Base-by-base conservation (phyloP, 2,797 vertebrate genomes). In the Acanthiza pusilla region DNA sequence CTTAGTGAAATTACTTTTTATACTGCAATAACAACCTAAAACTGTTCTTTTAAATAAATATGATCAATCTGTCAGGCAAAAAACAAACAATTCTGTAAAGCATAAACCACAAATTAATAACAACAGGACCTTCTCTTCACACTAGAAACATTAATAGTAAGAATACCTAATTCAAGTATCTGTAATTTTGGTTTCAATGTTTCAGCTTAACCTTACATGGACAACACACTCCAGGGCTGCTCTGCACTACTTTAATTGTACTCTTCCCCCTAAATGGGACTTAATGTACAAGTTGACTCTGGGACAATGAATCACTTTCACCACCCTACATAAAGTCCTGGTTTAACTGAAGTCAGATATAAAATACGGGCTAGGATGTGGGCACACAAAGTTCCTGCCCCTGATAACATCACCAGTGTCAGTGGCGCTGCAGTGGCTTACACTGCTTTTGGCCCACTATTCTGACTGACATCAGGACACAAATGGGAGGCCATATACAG, bases 1-100 rank as follows among this genome's bases (percentile, higher is more conserved):
- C 57, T 67, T 73, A 23, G 43, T 50, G 36, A 93, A 91, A 88
- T 62, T 75, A 73, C 21, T 51, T 90, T 89, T 70, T 71, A 75
- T 71, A 85, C 58, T 73, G 86, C 72, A 84, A 1, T 57, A 89
- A 80, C 40, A 71, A 47, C 5, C 20, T 57, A 66, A 66, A 36
- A 47, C 26, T n/a, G 13, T 13, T 83, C 27, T 91, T 91, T 78
- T 36, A 73, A 91, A 78, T 55, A 93, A 90, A 66, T 62, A 70
- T 5, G 13, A 92, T 75, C 77, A 87, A 34, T 26, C 26, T 63
- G 48, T 43, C 45, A 65, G 60, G 67, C 43, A 93, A 91, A 91
- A 94, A 45, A 21, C 34, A 85, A 77, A 60, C 48, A 90, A 79
- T 81, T 30, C 27, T 30, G 34, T 71, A 74, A 93, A 91, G 61